Evolutionary conservation across 1,140 invertebrate genomes (phyloP).

Genomic region (Hermatobates lingyangjiaoensis): DNA sequence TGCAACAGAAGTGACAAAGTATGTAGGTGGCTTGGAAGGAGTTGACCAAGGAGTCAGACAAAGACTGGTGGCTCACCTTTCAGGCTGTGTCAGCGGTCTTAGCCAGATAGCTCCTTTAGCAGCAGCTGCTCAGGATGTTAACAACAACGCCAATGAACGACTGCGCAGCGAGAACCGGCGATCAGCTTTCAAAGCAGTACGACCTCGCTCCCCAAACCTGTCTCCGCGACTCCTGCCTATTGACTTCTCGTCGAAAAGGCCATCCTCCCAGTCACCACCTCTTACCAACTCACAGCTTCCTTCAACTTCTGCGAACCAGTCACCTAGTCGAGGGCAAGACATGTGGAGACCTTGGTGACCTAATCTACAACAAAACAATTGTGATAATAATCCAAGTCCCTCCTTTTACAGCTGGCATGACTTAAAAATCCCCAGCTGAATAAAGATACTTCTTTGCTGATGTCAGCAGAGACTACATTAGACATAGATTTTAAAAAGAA

Average conservation of each 20-base stretch:
- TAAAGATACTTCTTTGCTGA: no score
- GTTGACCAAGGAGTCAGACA: conserved; percentile 52
- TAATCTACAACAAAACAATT: no score
- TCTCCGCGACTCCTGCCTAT: neutral
- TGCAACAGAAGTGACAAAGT: conserved; percentile 28
- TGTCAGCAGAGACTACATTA: no score
- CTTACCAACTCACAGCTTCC: neutral
- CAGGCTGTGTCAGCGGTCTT: conserved; percentile 38
- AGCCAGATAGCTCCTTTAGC: conserved; percentile 7
- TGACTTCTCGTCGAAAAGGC: neutral
- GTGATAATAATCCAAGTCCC: no score
- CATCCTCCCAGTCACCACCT: neutral
- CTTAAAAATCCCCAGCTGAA: no score
- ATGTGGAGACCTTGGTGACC: neutral
- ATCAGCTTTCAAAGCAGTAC: neutral
- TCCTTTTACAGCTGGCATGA: no score
- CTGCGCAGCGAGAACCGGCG: neutral
- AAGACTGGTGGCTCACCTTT: conserved; percentile 54
- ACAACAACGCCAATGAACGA: neutral
- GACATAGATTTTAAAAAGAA: no score
- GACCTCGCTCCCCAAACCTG: neutral
- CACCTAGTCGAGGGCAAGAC: neutral
- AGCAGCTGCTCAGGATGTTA: neutral
- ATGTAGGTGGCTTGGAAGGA: conserved; percentile 35
- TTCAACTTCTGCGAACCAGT: neutral